Evolutionary conservation across 2,113 vertebrate species (phyloP).

Genomic region (Patagioenas fasciata): DNA sequence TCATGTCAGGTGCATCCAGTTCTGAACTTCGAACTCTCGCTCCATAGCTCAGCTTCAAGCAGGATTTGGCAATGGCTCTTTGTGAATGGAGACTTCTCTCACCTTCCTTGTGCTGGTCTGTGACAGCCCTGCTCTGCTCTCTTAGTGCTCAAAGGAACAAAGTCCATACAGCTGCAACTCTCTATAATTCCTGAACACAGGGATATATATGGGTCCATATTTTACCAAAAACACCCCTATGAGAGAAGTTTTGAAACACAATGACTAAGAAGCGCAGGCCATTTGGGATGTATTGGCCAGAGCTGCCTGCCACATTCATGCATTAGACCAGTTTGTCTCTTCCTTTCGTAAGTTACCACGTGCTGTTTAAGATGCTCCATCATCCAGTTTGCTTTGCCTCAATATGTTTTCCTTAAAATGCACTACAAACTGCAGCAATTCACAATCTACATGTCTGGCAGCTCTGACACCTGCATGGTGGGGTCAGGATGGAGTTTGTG

Average conservation of each 20-base stretch:
- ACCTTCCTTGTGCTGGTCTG: background rate
- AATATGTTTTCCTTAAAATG: background rate
- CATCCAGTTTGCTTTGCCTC: background rate
- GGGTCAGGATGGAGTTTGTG: background rate
- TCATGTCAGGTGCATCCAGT: background rate
- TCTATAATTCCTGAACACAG: background rate
- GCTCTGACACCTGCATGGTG: background rate
- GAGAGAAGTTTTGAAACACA: background rate
- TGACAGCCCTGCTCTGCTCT: background rate
- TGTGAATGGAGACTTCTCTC: background rate
- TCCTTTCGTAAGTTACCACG: fast-evolving
- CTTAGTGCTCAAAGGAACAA: background rate
- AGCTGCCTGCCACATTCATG: fast-evolving
- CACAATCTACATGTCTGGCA: background rate
- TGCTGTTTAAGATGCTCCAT: background rate
- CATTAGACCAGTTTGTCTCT: background rate
- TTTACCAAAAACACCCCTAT: background rate
- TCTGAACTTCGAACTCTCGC: background rate
- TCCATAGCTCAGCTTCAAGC: background rate
- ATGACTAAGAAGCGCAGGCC: background rate
- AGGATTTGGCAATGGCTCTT: fast-evolving
- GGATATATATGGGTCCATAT: no score
- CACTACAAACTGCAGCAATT: fast-evolving
- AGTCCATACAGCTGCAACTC: background rate
- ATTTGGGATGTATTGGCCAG: background rate